These are phyloP conservation scores for Sesia bembeciformis DNA, from an alignment of 2,888 invertebrate species.

Conservation along the genomic window DNA sequence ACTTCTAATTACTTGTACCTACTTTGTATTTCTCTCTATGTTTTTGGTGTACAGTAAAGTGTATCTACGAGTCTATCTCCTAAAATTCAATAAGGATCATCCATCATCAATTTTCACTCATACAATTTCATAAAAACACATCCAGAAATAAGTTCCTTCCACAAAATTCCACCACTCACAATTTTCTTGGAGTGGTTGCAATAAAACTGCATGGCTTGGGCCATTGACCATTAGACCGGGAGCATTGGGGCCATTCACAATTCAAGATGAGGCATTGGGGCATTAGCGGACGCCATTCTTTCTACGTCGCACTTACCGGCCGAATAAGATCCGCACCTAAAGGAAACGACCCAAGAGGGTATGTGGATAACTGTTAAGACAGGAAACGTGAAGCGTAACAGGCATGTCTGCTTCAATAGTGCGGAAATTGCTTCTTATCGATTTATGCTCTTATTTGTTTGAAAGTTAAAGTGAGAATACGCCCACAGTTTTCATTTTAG, in stretches of 20 bases:
- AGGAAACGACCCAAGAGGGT: constrained; percentile 20
- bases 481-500: no score
- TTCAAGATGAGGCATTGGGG: constrained; percentile 7
- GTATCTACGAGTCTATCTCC: no score
- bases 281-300: constrained; percentile 41
- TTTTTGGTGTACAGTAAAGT: no score
- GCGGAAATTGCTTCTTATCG: neutral
- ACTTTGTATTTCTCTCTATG: no score
- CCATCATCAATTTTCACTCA: no score
- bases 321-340: constrained; percentile 1
- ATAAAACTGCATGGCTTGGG: constrained; percentile 29
- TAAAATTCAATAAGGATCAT: no score
- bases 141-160: no score
- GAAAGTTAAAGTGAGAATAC: no score
- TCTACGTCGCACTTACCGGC: constrained; percentile 7
- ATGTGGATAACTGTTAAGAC: constrained; percentile 23
- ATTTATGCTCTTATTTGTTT: neutral
- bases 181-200: constrained; percentile 15
- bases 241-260: constrained; percentile 10
- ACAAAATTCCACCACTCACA: no score
- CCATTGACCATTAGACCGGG: constrained; percentile 4
- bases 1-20: no score
- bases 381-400: constrained; percentile 15
- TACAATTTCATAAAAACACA: no score
- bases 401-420: neutral